Evolutionary conservation across 2,113 vertebrate species (phyloP), one percentile per base, ranked within the genome.

Genomic region (Pogona vitticeps): DNA sequence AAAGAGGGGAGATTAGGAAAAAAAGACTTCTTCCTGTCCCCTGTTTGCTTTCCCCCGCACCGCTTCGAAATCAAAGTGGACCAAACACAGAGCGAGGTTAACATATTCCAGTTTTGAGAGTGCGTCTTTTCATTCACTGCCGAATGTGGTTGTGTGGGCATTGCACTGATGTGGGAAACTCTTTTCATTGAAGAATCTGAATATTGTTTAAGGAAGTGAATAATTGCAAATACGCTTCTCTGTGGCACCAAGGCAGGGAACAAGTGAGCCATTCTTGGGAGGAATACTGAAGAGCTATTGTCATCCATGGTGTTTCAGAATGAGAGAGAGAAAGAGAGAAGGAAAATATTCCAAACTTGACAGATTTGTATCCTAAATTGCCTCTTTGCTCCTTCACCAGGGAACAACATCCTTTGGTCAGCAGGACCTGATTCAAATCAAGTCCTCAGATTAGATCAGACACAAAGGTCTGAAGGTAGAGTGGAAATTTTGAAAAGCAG

Each of bases 191-290:
- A 98, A 95, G 92, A 96, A 96, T 95, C 94, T 90, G 96, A 97
- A 96, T 96, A 97, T 98, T 98, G 97, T 97, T 96, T 97, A 97
- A 97, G 97, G 96, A 97, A 97, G 97, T 98, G 97, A 98, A 98
- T 97, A 97, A 96, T 94, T 95, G 96, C 97, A 97, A 97, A 97
- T 98, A 98, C 97, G 97, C 97, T 96, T 96, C 97, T 97, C 96
- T 98, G 96, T 96, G 92, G 95, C 94, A 89, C 95, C 94, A 93
- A 96, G 95, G 96, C 92, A 95, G 96, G 95, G 95, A 97, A 98
- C 97, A 97, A 97, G 96, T 94, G 94, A 94, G 92, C 96, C 97
- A 97, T 98, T 99, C 97, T 99, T 96, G 95, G 95, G 92, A 18
- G 95, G 95, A 67, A 95, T 89, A 95, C 96, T 96, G 94, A 95